These are phyloP conservation scores for Xanthia icteritia DNA, from an alignment of 2,888 invertebrate genomes.

Conservation along the genomic window DNA sequence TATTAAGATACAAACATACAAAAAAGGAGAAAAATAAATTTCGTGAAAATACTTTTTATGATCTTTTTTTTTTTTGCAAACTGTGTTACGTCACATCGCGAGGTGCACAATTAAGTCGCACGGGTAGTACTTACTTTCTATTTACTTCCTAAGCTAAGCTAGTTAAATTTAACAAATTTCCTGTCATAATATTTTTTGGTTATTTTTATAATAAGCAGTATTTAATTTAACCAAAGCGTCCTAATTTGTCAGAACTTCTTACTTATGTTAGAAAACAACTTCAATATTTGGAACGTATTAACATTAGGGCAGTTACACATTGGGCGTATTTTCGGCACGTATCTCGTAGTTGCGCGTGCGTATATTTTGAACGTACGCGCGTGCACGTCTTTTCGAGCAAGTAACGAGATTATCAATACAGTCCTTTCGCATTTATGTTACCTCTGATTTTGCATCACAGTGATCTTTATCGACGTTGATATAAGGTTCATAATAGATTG, in stretches of 20 bases:
- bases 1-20: no score
- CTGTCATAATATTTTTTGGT: slow-evolving; percentile 38
- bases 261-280: not conserved
- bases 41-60: no score
- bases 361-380: not conserved
- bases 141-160: slow-evolving; percentile 26
- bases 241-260: not conserved
- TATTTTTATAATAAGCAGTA: slow-evolving; percentile 16
- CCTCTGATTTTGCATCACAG: no score
- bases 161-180: slow-evolving; percentile 12
- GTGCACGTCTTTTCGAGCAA: no score
- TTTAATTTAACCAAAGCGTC: slow-evolving; percentile 1
- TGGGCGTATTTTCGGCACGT: not conserved
- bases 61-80: no score
- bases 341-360: not conserved
- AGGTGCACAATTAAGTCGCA: no score
- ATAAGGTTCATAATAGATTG: no score
- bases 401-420: no score
- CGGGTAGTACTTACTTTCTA: slow-evolving; percentile 31
- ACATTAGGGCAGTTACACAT: not conserved
- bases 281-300: slow-evolving; percentile 9
- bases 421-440: no score
- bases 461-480: no score
- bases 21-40: no score
- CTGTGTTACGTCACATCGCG: no score